phyloP scores from a whole-genome alignment of 1,140 invertebrate genomes.

The Aphelenchoides besseyi region DNA sequence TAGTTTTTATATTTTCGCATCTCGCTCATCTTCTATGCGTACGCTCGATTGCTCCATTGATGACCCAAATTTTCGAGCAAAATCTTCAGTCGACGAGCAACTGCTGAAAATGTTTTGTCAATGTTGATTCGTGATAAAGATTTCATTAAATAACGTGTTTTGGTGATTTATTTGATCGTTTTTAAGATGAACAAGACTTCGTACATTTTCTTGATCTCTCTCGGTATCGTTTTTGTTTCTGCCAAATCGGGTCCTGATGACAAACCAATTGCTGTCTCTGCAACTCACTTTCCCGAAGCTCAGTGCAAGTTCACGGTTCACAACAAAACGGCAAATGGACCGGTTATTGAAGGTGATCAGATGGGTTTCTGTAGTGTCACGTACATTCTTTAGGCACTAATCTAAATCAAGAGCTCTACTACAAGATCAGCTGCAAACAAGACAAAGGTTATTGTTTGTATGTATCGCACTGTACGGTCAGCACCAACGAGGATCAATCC shows the following conservation, averaged over 20 bases:
- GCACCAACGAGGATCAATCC: conserved; percentile 22
- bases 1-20: too few species aligned
- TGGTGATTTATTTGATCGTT: too few species aligned
- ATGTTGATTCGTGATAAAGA: too few species aligned
- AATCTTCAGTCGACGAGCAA: too few species aligned
- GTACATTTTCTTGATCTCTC: background rate
- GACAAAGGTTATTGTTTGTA: conserved; percentile 43
- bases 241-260: conserved; percentile 3
- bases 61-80: too few species aligned
- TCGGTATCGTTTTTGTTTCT: background rate
- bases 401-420: conserved; percentile 49
- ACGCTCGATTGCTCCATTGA: too few species aligned
- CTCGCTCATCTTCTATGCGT: too few species aligned
- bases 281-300: conserved; percentile 34
- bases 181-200: too few species aligned
- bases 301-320: conserved; percentile 46
- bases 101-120: too few species aligned
- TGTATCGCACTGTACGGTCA: conserved; percentile 48
- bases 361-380: background rate
- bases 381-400: conserved; percentile 31
- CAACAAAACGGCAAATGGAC: conserved; percentile 37
- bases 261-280: conserved; percentile 6
- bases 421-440: conserved; percentile 46
- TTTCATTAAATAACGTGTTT: too few species aligned
- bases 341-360: conserved; percentile 34